A percentile compares a stretch with the other conserved stretches of the same genome.
Conservation (phyloP, 2,113 vertebrate genomes). For the Microcebus jonahi region DNA sequence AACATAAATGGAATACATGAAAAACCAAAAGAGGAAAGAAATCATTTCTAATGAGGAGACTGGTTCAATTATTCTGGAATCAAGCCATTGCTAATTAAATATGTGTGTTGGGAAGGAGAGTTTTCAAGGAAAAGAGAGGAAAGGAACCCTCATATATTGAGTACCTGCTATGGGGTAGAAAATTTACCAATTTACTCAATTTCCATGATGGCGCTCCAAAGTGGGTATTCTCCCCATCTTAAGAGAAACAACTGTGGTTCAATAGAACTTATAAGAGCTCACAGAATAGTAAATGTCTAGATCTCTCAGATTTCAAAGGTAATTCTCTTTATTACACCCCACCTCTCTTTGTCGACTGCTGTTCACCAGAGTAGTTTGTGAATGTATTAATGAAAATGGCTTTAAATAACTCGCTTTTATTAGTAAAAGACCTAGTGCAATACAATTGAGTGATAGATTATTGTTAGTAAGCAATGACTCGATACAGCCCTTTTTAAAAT, state of each 20-base stretch:
- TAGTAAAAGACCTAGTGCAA: not conserved
- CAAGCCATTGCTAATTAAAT: not conserved
- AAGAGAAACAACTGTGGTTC: not conserved
- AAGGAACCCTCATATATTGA: accelerated
- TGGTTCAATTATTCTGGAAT: not conserved
- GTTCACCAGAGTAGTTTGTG: not conserved
- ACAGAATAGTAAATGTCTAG: too few relatives aligned
- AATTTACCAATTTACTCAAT: not conserved
- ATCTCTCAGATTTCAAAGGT: not conserved
- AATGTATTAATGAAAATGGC: not conserved
- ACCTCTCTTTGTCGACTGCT: not conserved
- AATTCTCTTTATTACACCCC: not conserved
- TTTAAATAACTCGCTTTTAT: not conserved
- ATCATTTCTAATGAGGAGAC: not conserved
- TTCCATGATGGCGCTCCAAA: not conserved
- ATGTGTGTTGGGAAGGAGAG: not conserved
- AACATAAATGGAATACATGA: not conserved
- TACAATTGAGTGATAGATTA: not conserved
- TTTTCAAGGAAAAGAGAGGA: not conserved
- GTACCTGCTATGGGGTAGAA: accelerated
- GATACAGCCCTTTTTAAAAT: not conserved
- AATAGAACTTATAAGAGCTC: not conserved
- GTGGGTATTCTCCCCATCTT: accelerated
- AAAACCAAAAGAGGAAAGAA: not conserved
- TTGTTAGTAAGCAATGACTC: not conserved